Conservation (phyloP, 2,113 vertebrate species). For the Syngnathus scovelli region DNA sequence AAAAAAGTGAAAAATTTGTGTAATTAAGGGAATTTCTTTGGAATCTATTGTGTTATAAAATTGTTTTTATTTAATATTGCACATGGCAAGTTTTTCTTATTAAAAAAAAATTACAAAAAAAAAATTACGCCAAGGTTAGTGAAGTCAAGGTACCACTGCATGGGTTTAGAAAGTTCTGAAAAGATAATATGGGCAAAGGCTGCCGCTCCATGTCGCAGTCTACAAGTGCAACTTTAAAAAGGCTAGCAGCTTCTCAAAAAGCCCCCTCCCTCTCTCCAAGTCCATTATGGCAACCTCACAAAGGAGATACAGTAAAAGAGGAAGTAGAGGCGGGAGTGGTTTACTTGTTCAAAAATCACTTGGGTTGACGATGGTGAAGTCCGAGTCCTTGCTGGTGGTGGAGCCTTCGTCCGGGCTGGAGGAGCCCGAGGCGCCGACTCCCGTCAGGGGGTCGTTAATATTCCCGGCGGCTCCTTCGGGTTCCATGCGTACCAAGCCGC, state of each 20-base stretch:
- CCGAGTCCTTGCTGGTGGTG: conserved; percentile 96
- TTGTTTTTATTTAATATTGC: no score
- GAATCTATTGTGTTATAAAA: no score
- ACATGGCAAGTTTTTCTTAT: no score
- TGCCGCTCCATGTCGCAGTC: conserved; percentile 34
- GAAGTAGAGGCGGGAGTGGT: background rate
- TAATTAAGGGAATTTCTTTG: no score
- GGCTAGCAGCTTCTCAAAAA: conserved; percentile 20
- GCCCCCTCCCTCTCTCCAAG: background rate
- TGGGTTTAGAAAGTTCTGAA: background rate
- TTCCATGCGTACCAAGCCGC: conserved; percentile 55
- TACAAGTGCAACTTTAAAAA: conserved; percentile 53
- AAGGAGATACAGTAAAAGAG: conserved; percentile 10
- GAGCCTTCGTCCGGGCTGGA: conserved; percentile 91
- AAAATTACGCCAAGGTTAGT: background rate
- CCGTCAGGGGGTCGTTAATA: conserved; percentile 85
- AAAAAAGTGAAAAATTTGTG: no score
- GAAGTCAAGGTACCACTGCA: background rate
- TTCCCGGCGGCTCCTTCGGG: conserved; percentile 62
- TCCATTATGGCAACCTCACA: conserved; percentile 21
- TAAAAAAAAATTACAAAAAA: no score
- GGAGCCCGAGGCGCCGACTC: conserved; percentile 74
- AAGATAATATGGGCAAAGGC: conserved; percentile 16
- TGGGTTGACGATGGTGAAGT: conserved; percentile 95
- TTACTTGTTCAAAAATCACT: conserved; percentile 72